Evolutionary conservation across 2,797 vertebrate genomes (phyloP), one percentile per base, ranked within the genome.

Genomic region (Sebastes ruberrimus): DNA sequence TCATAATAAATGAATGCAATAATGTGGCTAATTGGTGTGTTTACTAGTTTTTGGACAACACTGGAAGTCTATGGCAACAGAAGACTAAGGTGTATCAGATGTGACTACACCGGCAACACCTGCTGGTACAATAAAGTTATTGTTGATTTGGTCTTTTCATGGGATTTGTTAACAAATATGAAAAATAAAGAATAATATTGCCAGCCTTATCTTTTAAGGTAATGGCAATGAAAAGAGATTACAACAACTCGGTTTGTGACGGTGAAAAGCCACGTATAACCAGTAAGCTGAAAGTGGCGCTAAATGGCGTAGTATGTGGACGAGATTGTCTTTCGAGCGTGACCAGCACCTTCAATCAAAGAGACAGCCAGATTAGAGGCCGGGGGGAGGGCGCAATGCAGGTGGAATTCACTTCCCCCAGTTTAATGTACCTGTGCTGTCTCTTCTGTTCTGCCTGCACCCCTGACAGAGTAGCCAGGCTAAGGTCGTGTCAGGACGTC

Each of bases 321-420:
- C 57, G 68, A 59, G 76, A 76, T 74, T 67, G 56, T 64, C 25
- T 64, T 62, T 57, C 4, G 3, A 64, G 46, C 42, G 27, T 56
- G 57, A 59, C 52, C 59, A 28, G 33, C 42, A 27, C 55, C 42
- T 35, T 73, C 68, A 69, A 79, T 85, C 71, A 74, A 78, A 73
- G 16, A 60, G 49, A 68, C 71, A 83, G 80, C 67, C n/a, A 65
- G 81, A 82, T 86, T 65, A 82, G 35, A 68, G 55, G 42, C 42
- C 42, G 42, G 16, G 16, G 2, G 30, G 27, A 0, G 3, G 28
- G 2, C 2, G 8, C 8, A 0, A 4, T 35, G 76, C 68, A 81
- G 74, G 80, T 86, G 57, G 60, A 80, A 79, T 62, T 84, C 10
- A 82, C 85, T 77, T 64, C 33, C 69, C 33, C 38, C 32, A 66